Base-by-base conservation (phyloP, 2,113 vertebrate genomes). In the Tetrax tetrax region DNA sequence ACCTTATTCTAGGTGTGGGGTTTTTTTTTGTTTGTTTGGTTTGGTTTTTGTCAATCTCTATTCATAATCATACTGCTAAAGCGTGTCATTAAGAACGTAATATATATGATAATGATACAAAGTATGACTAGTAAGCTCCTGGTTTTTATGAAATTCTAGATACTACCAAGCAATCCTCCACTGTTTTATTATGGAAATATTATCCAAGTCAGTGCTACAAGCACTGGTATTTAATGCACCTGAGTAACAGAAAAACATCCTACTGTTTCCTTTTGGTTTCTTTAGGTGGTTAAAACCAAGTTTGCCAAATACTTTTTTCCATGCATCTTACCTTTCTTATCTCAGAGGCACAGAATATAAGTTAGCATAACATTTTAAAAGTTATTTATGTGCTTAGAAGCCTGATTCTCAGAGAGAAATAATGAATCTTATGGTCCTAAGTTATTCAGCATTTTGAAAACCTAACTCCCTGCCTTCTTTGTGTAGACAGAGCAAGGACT, bases 81-180 rank as follows among this genome's bases (percentile, higher is more conserved):
- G 3, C 7, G 5, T 64, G 23, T 69, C 8, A 64, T 90, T 91
- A 76, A 16, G 29, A 71, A 66, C 51, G 48, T 28, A 93, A 82
- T 95, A 68, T 59, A 87, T 91, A 93, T 87, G 47, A 56, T 89
- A 93, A 94, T 75, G 21, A 50, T 64, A 21, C 25, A 84, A 75
- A 63, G 14, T 4, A 2, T 79, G n/a, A 82, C 70, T 64, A 76
- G 66, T 48, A 51, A 95, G 43, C 11, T 70, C 12, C 56, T 59
- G 65, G 16, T 83, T 83, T 50, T 56, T 57, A 38, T 47, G 14
- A 80, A 65, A 93, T 72, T 76, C 0, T 0, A 68, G 61, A 82
- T 61, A 76, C 14, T 71, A 37, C 47, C 29, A 91, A 78, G 14
- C 3, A 48, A 71, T 70, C n/a, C 19, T 59, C 70, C 22, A 31